Conservation (phyloP, 2,113 vertebrate species). For the Misgurnus mizolepis region DNA sequence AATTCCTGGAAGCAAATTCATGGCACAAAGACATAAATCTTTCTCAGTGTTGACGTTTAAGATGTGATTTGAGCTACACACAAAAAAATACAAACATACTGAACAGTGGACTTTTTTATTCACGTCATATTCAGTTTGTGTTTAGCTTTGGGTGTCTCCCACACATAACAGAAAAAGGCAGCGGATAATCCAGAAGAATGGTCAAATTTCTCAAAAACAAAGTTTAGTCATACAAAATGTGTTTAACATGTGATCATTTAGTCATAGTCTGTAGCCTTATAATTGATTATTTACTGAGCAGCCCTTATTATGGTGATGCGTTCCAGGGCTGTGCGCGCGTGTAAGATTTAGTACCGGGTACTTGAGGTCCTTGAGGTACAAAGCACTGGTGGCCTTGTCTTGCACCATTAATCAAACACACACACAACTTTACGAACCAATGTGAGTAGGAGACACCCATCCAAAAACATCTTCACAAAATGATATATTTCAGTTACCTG, state of each 20-base stretch:
- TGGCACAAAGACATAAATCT: too few relatives aligned
- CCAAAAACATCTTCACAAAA: neutral
- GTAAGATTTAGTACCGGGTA: neutral
- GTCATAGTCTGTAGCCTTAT: neutral
- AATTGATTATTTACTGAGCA: neutral
- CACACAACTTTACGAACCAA: neutral
- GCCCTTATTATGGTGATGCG: neutral
- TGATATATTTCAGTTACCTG: neutral
- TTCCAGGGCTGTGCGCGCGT: neutral
- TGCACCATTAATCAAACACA: slow-evolving; percentile 1
- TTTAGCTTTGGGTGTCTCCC: too few relatives aligned
- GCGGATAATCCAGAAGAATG: too few relatives aligned
- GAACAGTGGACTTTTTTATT: too few relatives aligned
- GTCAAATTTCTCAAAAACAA: too few relatives aligned
- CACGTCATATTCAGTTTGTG: too few relatives aligned
- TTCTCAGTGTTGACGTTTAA: too few relatives aligned
- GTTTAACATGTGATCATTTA: neutral
- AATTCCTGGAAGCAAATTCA: neutral
- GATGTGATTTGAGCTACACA: too few relatives aligned
- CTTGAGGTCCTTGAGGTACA: neutral
- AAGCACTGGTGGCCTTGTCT: slow-evolving; percentile 8
- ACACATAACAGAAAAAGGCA: too few relatives aligned
- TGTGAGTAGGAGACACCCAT: neutral
- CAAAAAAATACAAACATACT: too few relatives aligned
- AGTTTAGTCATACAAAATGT: too few relatives aligned